Evolutionary conservation across 2,888 invertebrate genomes (phyloP), one percentile per base, ranked within the genome.

Genomic region (Carpatolechia fugitivella): DNA sequence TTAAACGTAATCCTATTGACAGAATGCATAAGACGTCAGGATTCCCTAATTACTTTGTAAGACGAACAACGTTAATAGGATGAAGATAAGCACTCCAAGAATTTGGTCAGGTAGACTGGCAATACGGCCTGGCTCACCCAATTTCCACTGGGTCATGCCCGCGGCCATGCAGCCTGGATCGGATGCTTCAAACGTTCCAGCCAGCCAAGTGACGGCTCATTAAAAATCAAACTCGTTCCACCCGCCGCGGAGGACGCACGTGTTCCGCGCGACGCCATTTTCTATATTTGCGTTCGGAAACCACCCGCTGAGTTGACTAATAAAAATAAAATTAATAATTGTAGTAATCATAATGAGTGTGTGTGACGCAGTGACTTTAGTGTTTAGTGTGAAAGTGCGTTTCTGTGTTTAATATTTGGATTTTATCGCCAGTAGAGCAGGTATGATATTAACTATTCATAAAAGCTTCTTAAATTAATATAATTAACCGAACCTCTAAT

Each of bases 291-390:
- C 57, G 47, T 61, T 58, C 60, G 52, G 50, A 60, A 61, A 70
- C 72, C 82, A 67, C 82, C 75, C 80, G 80, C 82, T 65, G 66
- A 75, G 81, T 69, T 64, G 77, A 66, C 74, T 30, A 36, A 49
- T 49, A 52, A 49, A 49, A 40, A 56, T 33, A 47, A 44, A 35
- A 16, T 47, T 65, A 71, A 70, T 75, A 68, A 69, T 75, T 71
- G 74, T 62, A 52, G 40, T 38, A 40, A 53, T n/a, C 35, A 52
- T 24, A 18, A 30, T 54, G 50, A 54, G 30, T 57, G 53, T 56
- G 38, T 52, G 49, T 58, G 58, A 30, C 47, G 53, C 49, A 51
- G 57, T 55, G n/a, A 11, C 40, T 41, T 1, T 18, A 10, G 20
- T 41, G 40, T 41, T 11, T 7, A 56, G 59, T 56, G 52, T 44